A percentile compares a stretch with the other conserved stretches of the same genome.
Conservation (phyloP, 2,888 invertebrate genomes). For the Anarsia innoxiella region DNA sequence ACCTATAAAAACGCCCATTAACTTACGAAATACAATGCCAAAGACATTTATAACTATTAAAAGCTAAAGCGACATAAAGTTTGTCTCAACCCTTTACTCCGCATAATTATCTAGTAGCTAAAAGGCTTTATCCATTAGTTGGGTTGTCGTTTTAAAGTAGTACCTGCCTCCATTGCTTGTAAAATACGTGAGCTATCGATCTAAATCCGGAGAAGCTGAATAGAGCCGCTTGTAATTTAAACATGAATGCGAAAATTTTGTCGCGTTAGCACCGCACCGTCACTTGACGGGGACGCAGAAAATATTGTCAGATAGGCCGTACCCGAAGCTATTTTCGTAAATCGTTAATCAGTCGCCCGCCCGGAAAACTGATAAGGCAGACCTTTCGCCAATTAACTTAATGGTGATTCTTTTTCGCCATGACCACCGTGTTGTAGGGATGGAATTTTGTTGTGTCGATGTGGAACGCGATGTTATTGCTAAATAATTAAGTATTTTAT, state of each 20-base stretch:
- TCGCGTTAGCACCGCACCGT: conserved; percentile 13
- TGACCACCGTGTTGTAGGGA: not conserved
- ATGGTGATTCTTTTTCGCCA: conserved; percentile 58
- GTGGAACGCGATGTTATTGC: too few relatives aligned
- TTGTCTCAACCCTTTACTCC: too few relatives aligned
- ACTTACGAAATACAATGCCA: too few relatives aligned
- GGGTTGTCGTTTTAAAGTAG: too few relatives aligned
- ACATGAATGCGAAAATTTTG: conserved; percentile 17
- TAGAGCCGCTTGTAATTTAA: conserved; percentile 10
- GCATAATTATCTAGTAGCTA: too few relatives aligned
- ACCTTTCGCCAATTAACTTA: conserved; percentile 66
- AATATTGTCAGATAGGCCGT: conserved; percentile 41
- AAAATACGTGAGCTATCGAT: conserved; percentile 8
- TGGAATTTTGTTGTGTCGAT: not conserved
- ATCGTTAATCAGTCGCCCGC: conserved; percentile 63
- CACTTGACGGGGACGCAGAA: conserved; percentile 19
- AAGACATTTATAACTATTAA: too few relatives aligned
- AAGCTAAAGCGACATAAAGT: too few relatives aligned
- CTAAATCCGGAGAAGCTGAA: conserved; percentile 9
- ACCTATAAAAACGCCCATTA: too few relatives aligned
- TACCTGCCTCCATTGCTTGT: not conserved
- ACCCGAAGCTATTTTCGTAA: conserved; percentile 56
- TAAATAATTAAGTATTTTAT: not conserved
- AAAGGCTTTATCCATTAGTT: not conserved
- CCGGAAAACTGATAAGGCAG: conserved; percentile 66